Evolutionary conservation across 1,140 invertebrate genomes (phyloP).

Genomic region (Drosophila oshimai): DNA sequence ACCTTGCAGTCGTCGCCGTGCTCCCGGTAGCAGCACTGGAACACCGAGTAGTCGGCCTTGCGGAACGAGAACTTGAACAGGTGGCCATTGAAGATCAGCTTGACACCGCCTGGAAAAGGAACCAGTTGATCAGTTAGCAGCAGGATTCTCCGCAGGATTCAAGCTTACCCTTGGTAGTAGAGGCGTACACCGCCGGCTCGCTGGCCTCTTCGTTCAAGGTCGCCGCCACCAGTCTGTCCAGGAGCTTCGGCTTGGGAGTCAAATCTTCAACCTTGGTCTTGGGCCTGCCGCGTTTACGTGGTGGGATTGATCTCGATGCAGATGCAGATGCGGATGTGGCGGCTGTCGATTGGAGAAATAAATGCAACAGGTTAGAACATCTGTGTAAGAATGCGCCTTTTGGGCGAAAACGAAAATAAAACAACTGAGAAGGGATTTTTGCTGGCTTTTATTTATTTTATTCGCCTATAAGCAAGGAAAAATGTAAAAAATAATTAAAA

Average conservation of each 20-base stretch:
- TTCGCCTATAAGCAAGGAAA: constrained; percentile 26
- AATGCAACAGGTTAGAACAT: constrained; percentile 54
- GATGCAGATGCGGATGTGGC: constrained; percentile 29
- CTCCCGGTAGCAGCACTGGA: constrained; percentile 78
- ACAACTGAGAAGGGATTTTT: constrained; percentile 37
- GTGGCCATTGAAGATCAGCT: constrained; percentile 72
- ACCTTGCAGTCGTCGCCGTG: constrained; percentile 75
- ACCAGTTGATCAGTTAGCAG: not conserved
- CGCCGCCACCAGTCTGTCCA: constrained; percentile 59
- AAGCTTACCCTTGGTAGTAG: constrained; percentile 72
- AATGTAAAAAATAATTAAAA: constrained; percentile 6
- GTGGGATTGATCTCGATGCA: constrained; percentile 44
- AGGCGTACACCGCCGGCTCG: constrained; percentile 70
- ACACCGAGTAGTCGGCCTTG: constrained; percentile 71
- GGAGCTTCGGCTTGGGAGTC: constrained; percentile 51
- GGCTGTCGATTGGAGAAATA: constrained; percentile 16
- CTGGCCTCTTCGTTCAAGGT: constrained; percentile 47
- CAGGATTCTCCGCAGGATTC: not conserved
- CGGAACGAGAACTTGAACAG: constrained; percentile 77
- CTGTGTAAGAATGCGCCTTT: not conserved
- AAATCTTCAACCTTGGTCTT: constrained; percentile 47
- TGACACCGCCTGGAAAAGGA: constrained; percentile 60
- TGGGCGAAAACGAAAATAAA: constrained; percentile 39
- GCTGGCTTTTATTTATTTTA: constrained; percentile 27
- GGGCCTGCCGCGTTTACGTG: constrained; percentile 67